Base-by-base conservation (phyloP, 37 sponge, comb jelly and placozoan species). In the Spongilla lacustris region DNA sequence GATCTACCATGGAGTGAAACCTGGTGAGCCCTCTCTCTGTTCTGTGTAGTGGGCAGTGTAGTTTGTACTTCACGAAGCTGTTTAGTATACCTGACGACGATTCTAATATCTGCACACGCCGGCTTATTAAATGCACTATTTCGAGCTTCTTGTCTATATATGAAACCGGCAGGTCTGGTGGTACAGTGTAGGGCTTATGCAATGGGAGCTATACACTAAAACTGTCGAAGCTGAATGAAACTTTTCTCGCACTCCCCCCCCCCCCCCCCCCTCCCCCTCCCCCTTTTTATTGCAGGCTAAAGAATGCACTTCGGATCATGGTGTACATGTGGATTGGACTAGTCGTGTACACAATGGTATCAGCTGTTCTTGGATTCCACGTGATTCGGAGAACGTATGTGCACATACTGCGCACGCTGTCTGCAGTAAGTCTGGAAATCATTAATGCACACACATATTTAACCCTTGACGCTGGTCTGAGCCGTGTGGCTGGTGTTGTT, bases 301-400 rank as follows among this genome's bases (percentile, higher is more conserved):
- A 58, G 58, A 58, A 58, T 58, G 58, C 58, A 11, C 25, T 79
- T 66, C 24, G 75, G 71, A 22, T 93, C 10, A 13, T 32, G 74
- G 38, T 74, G 4, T 79, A 83, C 14, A 13, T 87, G 14, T 93
- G 87, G 77, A 30, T 31, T 17, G 67, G 36, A 58, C 50, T 93
- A 50, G 28, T 93, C 5, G 81, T 83, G 10, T 93, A 93, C 84
- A 93, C 79, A 31, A n/a, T 90, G 36, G 83, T 84, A 12, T 84
- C 90, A 30, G 91, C 94, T 9, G 29, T 87, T 13, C 73, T 89
- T 66, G 86, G 86, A 24, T 37, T 93, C 22, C 71, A 75, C 49
- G 13, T 70, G 4, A n/a, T 93, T 32, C 70, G 94, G 30, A 86
- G 71, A 41, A 14, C 41, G 17, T 93, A 93, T 73, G 71, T 93